phyloP scores from a whole-genome alignment of 2,797 vertebrate genomes.

The Amphiprion clarkii region DNA sequence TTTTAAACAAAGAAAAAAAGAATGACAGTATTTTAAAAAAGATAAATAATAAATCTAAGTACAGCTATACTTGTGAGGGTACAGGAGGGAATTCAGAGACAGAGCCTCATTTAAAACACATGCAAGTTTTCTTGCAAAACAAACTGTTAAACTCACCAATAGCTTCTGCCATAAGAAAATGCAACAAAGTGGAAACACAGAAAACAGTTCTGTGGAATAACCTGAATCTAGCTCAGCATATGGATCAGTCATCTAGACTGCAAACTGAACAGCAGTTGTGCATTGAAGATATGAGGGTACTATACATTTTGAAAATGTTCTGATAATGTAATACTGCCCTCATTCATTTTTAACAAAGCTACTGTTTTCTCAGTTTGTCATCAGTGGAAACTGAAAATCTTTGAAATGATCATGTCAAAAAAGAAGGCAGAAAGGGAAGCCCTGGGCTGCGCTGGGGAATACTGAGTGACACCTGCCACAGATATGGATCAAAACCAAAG shows the following conservation, averaged over 20 bases:
- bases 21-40: no score
- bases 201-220: not conserved
- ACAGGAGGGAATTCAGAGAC: no score
- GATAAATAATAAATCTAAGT: no score
- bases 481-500: conserved; percentile 56
- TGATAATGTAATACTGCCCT: conserved; percentile 9
- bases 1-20: not conserved
- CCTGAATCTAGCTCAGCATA: not conserved
- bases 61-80: no score
- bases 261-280: not conserved
- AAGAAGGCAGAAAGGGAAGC: conserved; percentile 18
- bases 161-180: not conserved
- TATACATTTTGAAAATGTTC: not conserved
- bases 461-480: conserved; percentile 68
- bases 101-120: not conserved
- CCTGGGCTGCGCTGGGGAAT: conserved; percentile 21
- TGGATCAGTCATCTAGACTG: not conserved
- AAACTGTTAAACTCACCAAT: not conserved
- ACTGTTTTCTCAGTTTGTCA: conserved; percentile 14
- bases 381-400: conserved; percentile 29
- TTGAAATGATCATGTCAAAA: conserved; percentile 30
- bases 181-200: not conserved
- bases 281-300: not conserved
- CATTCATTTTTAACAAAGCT: conserved; percentile 41
- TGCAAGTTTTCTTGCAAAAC: no score